Evolutionary conservation across 2,113 vertebrate genomes (phyloP).

Genomic region (Leptobrachium ailaonicum): DNA sequence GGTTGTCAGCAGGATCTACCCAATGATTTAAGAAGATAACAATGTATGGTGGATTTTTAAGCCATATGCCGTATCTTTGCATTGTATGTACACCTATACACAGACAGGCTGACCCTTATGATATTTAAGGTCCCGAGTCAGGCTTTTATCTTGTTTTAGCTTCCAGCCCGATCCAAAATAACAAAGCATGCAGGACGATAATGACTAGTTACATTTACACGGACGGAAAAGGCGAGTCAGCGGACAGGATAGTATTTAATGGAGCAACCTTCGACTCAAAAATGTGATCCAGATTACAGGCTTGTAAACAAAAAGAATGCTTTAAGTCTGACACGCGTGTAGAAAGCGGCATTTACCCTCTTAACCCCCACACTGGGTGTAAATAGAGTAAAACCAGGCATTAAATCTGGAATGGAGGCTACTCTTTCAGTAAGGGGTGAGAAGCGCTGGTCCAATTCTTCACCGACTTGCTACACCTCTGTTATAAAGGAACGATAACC

Average conservation of each 20-base stretch:
- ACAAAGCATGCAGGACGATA: not conserved
- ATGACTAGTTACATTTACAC: not conserved
- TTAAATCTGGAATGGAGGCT: too few relatives aligned
- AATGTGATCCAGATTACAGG: slow-evolving; percentile 28
- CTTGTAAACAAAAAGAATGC: slow-evolving; percentile 25
- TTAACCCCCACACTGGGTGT: slow-evolving; percentile 11
- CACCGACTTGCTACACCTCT: too few relatives aligned
- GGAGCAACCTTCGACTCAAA: slow-evolving; percentile 12
- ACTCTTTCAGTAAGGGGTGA: too few relatives aligned
- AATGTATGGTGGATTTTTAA: too few relatives aligned
- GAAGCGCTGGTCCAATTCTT: too few relatives aligned
- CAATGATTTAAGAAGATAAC: too few relatives aligned
- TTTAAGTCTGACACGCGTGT: slow-evolving; percentile 3
- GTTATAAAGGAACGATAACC: too few relatives aligned
- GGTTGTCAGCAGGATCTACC: too few relatives aligned
- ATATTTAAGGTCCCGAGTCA: not conserved
- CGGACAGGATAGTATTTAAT: slow-evolving; percentile 18
- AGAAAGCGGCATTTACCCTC: slow-evolving; percentile 24
- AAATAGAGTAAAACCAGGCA: not conserved
- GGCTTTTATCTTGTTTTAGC: not conserved
- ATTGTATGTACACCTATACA: too few relatives aligned
- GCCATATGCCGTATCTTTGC: too few relatives aligned
- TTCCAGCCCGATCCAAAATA: not conserved
- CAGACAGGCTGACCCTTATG: too few relatives aligned
- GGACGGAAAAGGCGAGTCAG: not conserved